These are phyloP conservation scores for Trialeurodes vaporariorum DNA, from an alignment of 1,140 invertebrate species.

Conservation along the genomic window DNA sequence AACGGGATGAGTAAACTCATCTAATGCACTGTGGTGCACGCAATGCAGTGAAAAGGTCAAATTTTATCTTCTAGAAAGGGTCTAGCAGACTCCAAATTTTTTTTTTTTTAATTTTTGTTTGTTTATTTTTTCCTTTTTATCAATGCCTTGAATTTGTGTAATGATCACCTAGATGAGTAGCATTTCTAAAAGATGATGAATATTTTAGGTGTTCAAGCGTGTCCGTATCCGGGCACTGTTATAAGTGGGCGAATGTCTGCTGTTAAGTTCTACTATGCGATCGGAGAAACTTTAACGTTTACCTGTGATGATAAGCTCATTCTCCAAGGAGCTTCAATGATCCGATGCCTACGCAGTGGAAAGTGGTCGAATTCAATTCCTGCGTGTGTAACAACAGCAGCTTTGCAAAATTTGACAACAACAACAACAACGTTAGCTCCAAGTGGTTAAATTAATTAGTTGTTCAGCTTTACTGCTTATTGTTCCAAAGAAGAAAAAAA, in stretches of 20 bases:
- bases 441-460: background rate
- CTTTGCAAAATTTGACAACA: background rate
- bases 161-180: background rate
- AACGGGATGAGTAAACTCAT: too few relatives aligned
- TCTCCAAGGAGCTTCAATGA: constrained; percentile 57
- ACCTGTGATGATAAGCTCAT: constrained; percentile 64
- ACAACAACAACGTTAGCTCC: background rate
- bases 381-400: constrained; percentile 42
- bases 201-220: constrained; percentile 57
- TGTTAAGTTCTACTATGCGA: constrained; percentile 75
- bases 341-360: constrained; percentile 63
- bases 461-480: too few relatives aligned
- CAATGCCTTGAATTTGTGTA: background rate
- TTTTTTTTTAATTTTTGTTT: background rate
- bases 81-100: too few relatives aligned
- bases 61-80: too few relatives aligned
- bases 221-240: constrained; percentile 71
- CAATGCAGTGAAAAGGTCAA: too few relatives aligned
- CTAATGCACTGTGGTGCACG: too few relatives aligned
- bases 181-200: constrained; percentile 1
- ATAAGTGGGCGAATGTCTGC: constrained; percentile 72
- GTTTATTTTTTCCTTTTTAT: too few relatives aligned
- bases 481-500: too few relatives aligned
- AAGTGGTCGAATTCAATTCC: constrained; percentile 78
- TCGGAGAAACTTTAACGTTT: constrained; percentile 73